Percentiles rank a stretch among this genome's conserved stretches.
These are phyloP conservation scores for Neodontobutis hainanensis DNA, from an alignment of 2,113 vertebrate genomes.

Conservation along the genomic window DNA sequence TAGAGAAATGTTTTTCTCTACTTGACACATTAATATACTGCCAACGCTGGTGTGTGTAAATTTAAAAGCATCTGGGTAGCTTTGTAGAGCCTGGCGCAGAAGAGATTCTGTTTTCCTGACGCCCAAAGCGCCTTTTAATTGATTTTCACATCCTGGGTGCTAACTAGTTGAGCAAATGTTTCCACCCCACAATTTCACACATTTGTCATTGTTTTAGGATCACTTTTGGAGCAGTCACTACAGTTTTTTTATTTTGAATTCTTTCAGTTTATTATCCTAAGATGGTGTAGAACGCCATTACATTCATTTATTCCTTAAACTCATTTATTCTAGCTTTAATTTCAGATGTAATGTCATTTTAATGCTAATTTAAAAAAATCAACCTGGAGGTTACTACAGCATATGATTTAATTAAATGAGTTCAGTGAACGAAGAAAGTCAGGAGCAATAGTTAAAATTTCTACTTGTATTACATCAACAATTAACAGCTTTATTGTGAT, in stretches of 20 bases:
- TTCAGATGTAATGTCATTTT: no score
- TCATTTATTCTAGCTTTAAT: no score
- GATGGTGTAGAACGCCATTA: no score
- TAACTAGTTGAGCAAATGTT: constrained; percentile 5
- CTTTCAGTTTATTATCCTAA: neutral
- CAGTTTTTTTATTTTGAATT: neutral
- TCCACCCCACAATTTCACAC: neutral
- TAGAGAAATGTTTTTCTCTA: constrained; percentile 28
- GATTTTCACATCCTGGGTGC: constrained; percentile 32
- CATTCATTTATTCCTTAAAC: no score
- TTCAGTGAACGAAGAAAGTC: no score
- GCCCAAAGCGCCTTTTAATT: constrained; percentile 12
- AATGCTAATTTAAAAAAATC: no score
- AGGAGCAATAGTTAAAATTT: no score
- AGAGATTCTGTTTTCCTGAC: constrained; percentile 8
- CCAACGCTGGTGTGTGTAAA: constrained; percentile 1
- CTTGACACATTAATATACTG: constrained; percentile 13
- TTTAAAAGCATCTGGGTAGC: constrained; percentile 30
- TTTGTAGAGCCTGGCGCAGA: constrained; percentile 16
- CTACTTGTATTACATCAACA: no score
- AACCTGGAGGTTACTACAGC: no score
- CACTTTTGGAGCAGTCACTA: neutral
- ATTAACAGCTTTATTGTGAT: no score
- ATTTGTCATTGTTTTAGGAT: neutral
- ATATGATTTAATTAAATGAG: no score